These are phyloP conservation scores for Belonocnema kinseyi DNA, from an alignment of 1,140 invertebrate genomes.

Conservation along the genomic window DNA sequence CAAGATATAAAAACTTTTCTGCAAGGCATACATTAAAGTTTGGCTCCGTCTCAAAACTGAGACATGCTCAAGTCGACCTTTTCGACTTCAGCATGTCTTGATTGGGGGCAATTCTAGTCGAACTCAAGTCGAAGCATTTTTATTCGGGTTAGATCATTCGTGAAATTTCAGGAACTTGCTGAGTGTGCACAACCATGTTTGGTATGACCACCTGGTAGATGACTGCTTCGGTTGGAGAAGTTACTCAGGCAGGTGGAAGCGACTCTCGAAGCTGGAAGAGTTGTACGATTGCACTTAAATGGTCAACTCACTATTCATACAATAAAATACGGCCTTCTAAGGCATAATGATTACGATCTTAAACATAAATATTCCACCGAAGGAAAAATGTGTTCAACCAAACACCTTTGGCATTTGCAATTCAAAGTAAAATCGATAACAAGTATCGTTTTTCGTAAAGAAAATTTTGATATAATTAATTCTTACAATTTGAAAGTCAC, in stretches of 20 bases:
- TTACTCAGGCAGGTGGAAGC: conserved; percentile 18
- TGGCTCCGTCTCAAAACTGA: too few species aligned
- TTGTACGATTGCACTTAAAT: conserved; percentile 13
- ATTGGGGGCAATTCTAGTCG: too few species aligned
- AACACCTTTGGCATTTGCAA: conserved; percentile 28
- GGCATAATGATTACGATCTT: conserved; percentile 17
- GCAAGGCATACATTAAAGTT: too few species aligned
- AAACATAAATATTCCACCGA: conserved; percentile 17
- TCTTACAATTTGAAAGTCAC: not conserved
- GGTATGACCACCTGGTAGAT: conserved; percentile 7
- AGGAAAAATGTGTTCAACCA: conserved; percentile 12
- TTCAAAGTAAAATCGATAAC: conserved; percentile 1
- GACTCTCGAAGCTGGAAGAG: not conserved
- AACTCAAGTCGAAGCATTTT: too few species aligned
- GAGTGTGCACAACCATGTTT: not conserved
- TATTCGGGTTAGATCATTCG: too few species aligned
- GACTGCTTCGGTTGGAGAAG: not conserved
- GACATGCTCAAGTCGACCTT: too few species aligned
- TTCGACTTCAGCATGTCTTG: too few species aligned
- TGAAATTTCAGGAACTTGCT: too few species aligned
- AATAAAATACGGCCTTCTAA: not conserved
- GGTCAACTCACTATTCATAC: conserved; percentile 24
- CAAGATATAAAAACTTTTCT: too few species aligned
- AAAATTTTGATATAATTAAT: not conserved
- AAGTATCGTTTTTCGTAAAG: not conserved